Evolutionary conservation across 1,140 invertebrate species (phyloP).

Genomic region (Leguminivora glycinivorella): DNA sequence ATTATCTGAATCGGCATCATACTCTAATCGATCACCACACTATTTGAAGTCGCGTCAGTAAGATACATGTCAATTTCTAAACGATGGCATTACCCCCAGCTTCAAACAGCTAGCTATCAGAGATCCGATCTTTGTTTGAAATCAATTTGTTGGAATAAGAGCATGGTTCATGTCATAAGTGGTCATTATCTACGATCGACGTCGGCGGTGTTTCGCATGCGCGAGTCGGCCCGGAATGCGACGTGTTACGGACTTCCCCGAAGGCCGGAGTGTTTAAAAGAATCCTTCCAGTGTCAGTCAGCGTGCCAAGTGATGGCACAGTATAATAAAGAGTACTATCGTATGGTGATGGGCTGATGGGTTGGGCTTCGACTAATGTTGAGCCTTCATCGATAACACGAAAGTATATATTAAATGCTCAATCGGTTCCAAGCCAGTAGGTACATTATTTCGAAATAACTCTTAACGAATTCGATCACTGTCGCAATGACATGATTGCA

Average conservation of each 20-base stretch:
- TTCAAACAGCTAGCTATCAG: conserved; percentile 33
- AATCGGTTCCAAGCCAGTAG: neutral
- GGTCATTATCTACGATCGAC: conserved; percentile 67
- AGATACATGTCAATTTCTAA: conserved; percentile 48
- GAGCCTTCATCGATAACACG: neutral
- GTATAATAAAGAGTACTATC: too few relatives aligned
- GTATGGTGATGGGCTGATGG: conserved; percentile 42
- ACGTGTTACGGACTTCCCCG: conserved; percentile 57
- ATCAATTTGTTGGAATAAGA: conserved; percentile 71
- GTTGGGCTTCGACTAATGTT: conserved; percentile 11
- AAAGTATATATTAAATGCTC: neutral
- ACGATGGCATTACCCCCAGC: conserved; percentile 45
- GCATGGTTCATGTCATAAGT: conserved; percentile 65
- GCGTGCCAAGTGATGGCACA: conserved; percentile 5
- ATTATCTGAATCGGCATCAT: conserved; percentile 14
- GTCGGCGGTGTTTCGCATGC: conserved; percentile 68
- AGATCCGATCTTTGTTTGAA: conserved; percentile 54
- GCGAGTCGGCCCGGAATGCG: conserved; percentile 44
- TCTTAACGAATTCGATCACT: too few relatives aligned
- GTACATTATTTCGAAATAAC: too few relatives aligned
- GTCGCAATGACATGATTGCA: too few relatives aligned
- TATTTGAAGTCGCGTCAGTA: conserved; percentile 39
- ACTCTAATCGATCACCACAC: conserved; percentile 42
- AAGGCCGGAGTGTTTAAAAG: conserved; percentile 45
- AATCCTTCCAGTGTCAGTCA: conserved; percentile 50